These are phyloP conservation scores for Ferrisia virgata DNA, from an alignment of 2,888 invertebrate genomes.

Conservation along the genomic window DNA sequence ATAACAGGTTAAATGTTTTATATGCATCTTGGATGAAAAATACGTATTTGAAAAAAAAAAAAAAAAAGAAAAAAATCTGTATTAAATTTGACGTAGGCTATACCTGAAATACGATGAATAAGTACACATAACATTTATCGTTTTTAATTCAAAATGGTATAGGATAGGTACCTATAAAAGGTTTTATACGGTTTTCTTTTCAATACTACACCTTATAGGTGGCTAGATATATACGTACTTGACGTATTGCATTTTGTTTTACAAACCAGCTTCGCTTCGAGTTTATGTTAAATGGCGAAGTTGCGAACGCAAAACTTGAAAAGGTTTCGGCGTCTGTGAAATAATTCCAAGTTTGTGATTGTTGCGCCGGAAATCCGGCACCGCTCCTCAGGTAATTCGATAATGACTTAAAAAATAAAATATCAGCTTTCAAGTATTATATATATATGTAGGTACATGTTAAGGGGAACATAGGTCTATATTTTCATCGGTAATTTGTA, in stretches of 20 bases:
- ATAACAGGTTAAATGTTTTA: not conserved
- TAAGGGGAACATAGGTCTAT: not conserved
- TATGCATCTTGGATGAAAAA: too few species aligned
- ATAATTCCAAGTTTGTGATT: slow-evolving; percentile 9
- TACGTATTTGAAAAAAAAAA: too few species aligned
- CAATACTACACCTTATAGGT: too few species aligned
- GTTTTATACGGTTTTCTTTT: not conserved
- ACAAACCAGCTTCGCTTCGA: not conserved
- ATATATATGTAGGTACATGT: not conserved
- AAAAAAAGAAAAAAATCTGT: not conserved
- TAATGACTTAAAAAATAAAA: slow-evolving; percentile 27
- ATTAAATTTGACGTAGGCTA: not conserved
- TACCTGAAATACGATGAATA: not conserved
- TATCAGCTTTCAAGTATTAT: slow-evolving; percentile 28
- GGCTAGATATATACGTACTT: too few species aligned
- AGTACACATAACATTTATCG: too few species aligned
- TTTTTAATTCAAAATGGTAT: not conserved
- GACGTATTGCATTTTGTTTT: not conserved
- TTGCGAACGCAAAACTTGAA: slow-evolving; percentile 20
- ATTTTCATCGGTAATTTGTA: slow-evolving; percentile 16
- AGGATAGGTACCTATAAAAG: not conserved
- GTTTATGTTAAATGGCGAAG: slow-evolving; percentile 6
- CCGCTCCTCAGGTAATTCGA: slow-evolving; percentile 29
- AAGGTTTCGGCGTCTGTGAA: slow-evolving; percentile 30
- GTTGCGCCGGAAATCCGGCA: slow-evolving; percentile 23